Evolutionary conservation across 2,113 vertebrate genomes (phyloP).

Genomic region (Aepyceros melampus): DNA sequence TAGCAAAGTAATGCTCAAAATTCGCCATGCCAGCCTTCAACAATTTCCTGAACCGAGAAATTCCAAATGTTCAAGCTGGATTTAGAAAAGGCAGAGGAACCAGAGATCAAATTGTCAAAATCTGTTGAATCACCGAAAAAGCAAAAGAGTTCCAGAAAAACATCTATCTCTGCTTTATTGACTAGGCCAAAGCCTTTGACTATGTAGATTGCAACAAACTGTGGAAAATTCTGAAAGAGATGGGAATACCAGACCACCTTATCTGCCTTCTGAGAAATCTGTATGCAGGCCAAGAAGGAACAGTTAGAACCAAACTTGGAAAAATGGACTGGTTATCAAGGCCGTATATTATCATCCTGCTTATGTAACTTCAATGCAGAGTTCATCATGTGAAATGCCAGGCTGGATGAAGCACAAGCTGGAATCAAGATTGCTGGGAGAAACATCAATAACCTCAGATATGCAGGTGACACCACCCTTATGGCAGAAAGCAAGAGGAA

Average conservation of each 20-base stretch:
- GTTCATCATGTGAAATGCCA: background rate
- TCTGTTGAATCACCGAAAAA: background rate
- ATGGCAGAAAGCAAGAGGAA: background rate
- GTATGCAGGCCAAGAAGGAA: background rate
- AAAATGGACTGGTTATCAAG: background rate
- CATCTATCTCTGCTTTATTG: background rate
- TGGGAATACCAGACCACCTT: background rate
- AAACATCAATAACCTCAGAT: background rate
- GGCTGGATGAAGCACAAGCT: background rate
- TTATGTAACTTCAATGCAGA: background rate
- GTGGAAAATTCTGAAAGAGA: background rate
- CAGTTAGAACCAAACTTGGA: background rate
- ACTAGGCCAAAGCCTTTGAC: background rate
- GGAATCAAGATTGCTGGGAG: background rate
- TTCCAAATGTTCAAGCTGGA: background rate
- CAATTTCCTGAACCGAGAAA: background rate
- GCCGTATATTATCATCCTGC: background rate
- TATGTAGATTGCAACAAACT: background rate
- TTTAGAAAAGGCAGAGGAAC: background rate
- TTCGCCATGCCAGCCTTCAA: background rate
- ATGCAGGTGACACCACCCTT: background rate
- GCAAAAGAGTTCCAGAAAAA: background rate
- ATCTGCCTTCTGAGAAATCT: background rate
- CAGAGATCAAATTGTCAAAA: background rate
- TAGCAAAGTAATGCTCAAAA: background rate